Conservation (phyloP, 2,888 invertebrate species). For the Sarcophaga carnaria region DNA sequence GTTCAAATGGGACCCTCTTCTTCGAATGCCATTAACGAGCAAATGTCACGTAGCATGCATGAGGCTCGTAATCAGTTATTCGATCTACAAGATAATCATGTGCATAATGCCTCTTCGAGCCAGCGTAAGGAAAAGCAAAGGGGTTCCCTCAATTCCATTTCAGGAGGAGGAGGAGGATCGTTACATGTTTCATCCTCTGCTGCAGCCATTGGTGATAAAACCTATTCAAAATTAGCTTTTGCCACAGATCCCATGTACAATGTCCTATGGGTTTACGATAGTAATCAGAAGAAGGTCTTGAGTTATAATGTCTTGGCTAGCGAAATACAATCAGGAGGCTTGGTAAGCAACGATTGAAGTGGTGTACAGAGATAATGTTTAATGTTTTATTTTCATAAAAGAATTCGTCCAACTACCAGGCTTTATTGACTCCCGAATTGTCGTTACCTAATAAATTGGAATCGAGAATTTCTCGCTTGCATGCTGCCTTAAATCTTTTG, state of each 20-base stretch:
- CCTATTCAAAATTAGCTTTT: conserved; percentile 80
- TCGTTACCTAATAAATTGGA: conserved; percentile 89
- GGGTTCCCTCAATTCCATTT: conserved; percentile 53
- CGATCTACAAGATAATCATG: conserved; percentile 78
- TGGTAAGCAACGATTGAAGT: conserved; percentile 72
- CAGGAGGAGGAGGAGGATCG: conserved; percentile 26
- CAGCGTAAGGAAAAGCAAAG: conserved; percentile 63
- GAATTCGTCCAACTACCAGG: conserved; percentile 81
- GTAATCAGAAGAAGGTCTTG: conserved; percentile 84
- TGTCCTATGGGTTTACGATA: conserved; percentile 95
- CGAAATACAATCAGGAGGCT: conserved; percentile 83
- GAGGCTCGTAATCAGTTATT: conserved; percentile 81
- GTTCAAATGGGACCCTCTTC: conserved; percentile 58
- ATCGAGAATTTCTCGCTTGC: conserved; percentile 89
- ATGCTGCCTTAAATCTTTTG: conserved; percentile 94
- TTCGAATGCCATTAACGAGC: conserved; percentile 78
- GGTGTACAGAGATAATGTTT: background rate
- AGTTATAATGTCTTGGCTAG: conserved; percentile 93
- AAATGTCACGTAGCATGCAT: conserved; percentile 82
- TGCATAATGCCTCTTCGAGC: conserved; percentile 67
- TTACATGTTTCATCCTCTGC: conserved; percentile 38
- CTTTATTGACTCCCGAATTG: conserved; percentile 90
- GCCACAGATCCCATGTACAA: conserved; percentile 94
- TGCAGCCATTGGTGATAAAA: conserved; percentile 72
- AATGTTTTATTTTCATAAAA: conserved; percentile 61